Base-by-base conservation (phyloP, 2,797 vertebrate species). In the Hyperoplus immaculatus region DNA sequence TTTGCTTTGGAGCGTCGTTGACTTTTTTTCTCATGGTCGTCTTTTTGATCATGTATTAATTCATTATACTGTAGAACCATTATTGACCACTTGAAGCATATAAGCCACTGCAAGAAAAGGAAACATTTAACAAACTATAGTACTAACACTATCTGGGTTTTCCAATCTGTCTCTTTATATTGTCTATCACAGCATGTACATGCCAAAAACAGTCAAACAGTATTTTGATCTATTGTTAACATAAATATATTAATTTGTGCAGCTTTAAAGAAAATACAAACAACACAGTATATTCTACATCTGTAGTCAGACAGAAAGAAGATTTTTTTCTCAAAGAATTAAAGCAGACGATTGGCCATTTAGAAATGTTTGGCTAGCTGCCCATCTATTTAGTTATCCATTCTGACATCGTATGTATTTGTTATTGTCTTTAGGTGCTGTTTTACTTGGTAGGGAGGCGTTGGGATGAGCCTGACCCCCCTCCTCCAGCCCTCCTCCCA, bases 361-460 rank as follows among this genome's bases (percentile, higher is more conserved):
- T 29, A 29, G 29, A 29, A 29, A 29, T 29, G 29, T 29, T 46
- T 51, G 3, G 1, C 15, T 56, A 3, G 0, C 42, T 51, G 7
- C 67, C 10, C 2, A 15, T 53, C 39, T 18, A 4, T 11, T 49
- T 0, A 61, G 45, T 6, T 21, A 41, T 10, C 36, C 4, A 4
- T 63, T 43, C 7, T 73, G 21, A 53, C 15, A 18, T 43, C 9
- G 38, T 2, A 15, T 69, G 3, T 56, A 8, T 77, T 49, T 43
- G 1, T 55, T 58, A 29, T 60, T 61, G 10, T 60, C 53, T 16
- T 39, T 94, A 98, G 93, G 95, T 97, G 1, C 80, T 99, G 69
- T 99, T 99, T 89, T 97, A 99, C 7, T 79, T 99, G 8, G 91
- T 93, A 0, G 98, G 98, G 16, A 95, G 93, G 72, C 96, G 94